Conservation (phyloP, 2,797 vertebrate species). For the Myoxocephalus aenaeus region DNA sequence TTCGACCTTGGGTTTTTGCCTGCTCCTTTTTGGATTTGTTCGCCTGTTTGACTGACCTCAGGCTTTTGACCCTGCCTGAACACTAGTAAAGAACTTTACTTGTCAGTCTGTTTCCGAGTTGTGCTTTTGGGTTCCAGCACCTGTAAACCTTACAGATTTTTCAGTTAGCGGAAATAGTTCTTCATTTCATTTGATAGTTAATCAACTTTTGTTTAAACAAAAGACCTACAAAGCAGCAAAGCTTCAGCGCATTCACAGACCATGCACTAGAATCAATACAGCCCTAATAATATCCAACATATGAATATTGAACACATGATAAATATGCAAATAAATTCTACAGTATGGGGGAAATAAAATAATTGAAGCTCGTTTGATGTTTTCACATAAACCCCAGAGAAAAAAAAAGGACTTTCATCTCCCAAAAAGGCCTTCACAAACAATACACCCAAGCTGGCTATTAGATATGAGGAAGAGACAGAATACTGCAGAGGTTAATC, state of each 20-base stretch:
- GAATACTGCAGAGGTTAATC: constrained; percentile 43
- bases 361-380: constrained; percentile 76
- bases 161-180: neutral
- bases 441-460: constrained; percentile 58
- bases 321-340: constrained; percentile 71
- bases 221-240: constrained; percentile 21
- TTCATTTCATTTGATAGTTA: constrained; percentile 24
- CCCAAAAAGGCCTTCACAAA: constrained; percentile 62
- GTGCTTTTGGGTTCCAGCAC: too few relatives aligned
- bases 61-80: too few relatives aligned
- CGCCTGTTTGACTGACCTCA: too few relatives aligned
- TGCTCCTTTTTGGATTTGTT: too few relatives aligned
- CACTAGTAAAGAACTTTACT: too few relatives aligned
- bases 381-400: constrained; percentile 66
- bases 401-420: constrained; percentile 69
- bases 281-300: constrained; percentile 44
- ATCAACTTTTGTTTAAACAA: constrained; percentile 42
- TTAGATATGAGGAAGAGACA: constrained; percentile 61
- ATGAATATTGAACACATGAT: constrained; percentile 58
- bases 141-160: neutral
- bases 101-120: too few relatives aligned
- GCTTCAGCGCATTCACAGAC: constrained; percentile 3
- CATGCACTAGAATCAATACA: constrained; percentile 36
- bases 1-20: too few relatives aligned
- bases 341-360: constrained; percentile 65